phyloP scores from a whole-genome alignment of 1,140 invertebrate genomes.

The Leptonema lineaticorne region DNA sequence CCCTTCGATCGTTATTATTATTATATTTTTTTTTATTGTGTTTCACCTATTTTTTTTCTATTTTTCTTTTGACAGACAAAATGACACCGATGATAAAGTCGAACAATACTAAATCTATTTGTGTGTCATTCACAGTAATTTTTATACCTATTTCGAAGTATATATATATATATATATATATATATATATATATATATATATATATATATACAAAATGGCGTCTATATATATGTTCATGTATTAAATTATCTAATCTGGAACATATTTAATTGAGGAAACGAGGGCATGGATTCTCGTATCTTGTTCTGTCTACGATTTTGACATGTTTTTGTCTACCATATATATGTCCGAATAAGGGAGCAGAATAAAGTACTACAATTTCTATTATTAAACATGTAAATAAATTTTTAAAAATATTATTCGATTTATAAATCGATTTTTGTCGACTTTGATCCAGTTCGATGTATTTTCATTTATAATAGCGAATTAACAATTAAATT shows the following conservation, averaged over 20 bases:
- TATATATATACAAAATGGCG: slow-evolving; percentile 10
- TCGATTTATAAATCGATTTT: too few species aligned
- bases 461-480: too few species aligned
- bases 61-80: neutral
- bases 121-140: neutral
- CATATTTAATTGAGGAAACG: slow-evolving; percentile 34
- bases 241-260: slow-evolving; percentile 37
- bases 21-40: too few species aligned
- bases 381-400: too few species aligned
- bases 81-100: neutral
- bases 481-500: too few species aligned
- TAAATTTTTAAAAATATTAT: too few species aligned
- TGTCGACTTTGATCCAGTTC: too few species aligned
- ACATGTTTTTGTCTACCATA: slow-evolving; percentile 37
- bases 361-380: too few species aligned
- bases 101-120: neutral
- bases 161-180: neutral
- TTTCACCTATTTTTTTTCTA: too few species aligned
- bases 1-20: too few species aligned
- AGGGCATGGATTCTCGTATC: slow-evolving; percentile 32
- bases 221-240: too few species aligned
- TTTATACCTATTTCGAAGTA: neutral
- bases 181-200: neutral
- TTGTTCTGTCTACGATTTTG: slow-evolving; percentile 27
- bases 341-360: too few species aligned